Evolutionary conservation across 2,797 vertebrate genomes (phyloP).

Genomic region (Fringilla coelebs): DNA sequence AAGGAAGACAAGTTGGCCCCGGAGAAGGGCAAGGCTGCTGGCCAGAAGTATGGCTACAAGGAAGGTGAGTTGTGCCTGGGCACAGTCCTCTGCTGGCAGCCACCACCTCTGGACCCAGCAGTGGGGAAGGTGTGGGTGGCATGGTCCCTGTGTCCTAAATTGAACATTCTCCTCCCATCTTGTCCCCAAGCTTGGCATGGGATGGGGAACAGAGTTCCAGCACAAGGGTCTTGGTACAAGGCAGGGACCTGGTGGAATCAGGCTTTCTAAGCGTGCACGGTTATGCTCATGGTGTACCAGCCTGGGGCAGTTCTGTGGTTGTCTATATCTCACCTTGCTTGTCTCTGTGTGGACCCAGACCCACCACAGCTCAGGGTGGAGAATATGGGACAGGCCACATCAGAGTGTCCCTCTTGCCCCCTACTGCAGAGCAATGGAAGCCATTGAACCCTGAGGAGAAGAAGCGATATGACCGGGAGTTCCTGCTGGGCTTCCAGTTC

Average conservation of each 20-base stretch:
- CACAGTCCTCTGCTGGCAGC: neutral
- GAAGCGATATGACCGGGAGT: conserved; percentile 94
- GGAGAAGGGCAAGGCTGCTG: conserved; percentile 86
- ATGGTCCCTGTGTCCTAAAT: neutral
- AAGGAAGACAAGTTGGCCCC: conserved; percentile 91
- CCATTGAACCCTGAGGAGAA: conserved; percentile 92
- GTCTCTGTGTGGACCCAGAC: neutral
- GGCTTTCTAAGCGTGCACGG: neutral
- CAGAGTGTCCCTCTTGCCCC: neutral
- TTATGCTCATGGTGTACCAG: neutral
- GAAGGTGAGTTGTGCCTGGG: conserved; percentile 76
- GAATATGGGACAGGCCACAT: neutral
- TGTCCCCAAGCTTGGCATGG: neutral
- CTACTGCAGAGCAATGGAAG: conserved; percentile 88
- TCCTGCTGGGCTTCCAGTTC: conserved; percentile 94
- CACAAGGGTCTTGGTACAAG: neutral
- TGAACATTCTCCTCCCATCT: neutral
- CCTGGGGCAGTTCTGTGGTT: neutral
- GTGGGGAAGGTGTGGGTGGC: neutral
- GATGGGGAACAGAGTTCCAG: neutral
- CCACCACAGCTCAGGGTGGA: neutral
- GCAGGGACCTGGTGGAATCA: neutral
- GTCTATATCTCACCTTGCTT: accelerated
- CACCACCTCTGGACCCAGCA: neutral
- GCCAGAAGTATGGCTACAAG: conserved; percentile 95